Evolutionary conservation across 2,113 vertebrate species (phyloP).

Genomic region (Macquaria australasica): DNA sequence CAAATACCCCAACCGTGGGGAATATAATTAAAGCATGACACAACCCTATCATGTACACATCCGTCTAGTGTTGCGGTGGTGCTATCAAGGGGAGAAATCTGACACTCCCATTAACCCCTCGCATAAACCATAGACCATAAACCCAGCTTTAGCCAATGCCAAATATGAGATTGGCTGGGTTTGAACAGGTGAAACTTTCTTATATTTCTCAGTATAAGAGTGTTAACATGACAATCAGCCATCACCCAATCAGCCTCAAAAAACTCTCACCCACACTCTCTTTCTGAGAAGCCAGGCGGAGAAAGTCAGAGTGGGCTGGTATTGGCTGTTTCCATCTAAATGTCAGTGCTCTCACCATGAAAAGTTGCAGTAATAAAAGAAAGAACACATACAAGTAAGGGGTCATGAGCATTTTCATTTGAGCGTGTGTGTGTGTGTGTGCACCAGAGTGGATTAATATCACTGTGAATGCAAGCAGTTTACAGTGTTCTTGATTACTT

Average conservation of each 20-base stretch:
- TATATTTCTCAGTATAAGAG: background rate
- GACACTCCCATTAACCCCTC: background rate
- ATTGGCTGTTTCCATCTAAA: slow-evolving; percentile 58
- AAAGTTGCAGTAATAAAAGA: slow-evolving; percentile 55
- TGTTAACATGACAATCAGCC: background rate
- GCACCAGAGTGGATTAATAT: background rate
- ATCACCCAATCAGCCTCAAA: background rate
- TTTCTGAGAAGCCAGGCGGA: slow-evolving; percentile 21
- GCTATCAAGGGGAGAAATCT: background rate
- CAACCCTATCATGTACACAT: background rate
- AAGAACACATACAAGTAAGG: slow-evolving; percentile 38
- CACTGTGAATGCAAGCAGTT: slow-evolving; percentile 4
- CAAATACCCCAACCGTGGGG: background rate
- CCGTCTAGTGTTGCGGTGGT: background rate
- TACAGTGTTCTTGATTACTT: slow-evolving; percentile 39
- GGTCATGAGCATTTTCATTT: slow-evolving; percentile 32
- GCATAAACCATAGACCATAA: background rate
- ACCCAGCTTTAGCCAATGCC: background rate
- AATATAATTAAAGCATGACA: background rate
- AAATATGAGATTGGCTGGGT: background rate
- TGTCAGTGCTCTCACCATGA: slow-evolving; percentile 68
- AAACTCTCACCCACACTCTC: slow-evolving; percentile 47
- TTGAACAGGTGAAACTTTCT: background rate
- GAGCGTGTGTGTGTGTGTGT: background rate
- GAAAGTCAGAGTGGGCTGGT: slow-evolving; percentile 43